Evolutionary conservation across 2,888 invertebrate genomes (phyloP), one percentile per base, ranked within the genome.

Genomic region (Agrochola macilenta): DNA sequence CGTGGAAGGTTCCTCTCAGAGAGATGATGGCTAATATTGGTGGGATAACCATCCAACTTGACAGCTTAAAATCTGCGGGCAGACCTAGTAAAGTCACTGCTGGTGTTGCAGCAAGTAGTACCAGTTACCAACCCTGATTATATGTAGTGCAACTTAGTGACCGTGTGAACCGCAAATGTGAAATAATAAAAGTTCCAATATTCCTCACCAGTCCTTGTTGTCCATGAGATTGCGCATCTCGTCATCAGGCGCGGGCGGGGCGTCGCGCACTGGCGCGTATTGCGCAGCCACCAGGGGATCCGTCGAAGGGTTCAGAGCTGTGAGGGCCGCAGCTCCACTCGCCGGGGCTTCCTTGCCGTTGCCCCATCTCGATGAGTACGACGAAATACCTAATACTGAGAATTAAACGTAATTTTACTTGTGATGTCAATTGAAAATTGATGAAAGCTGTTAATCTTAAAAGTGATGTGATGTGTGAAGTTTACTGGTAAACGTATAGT

Each of bases 141-240:
- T 52, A 7, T 52, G 49, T 14, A 76, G n/a, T 46, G 30, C 23
- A 77, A 39, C 43, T 30, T 43, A 49, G 23, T 17, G 52, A 30
- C 8, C 14, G 17, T 20, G 26, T 43, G 12, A 43, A 61, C 3
- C 20, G 52, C 11, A 57, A 26, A 9, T 52, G 5, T 4, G 14
- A 49, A 35, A 58, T 35, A 30, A 35, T 39, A 30, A 71, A 57
- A 60, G 11, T 35, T 20, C 20, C 0, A 65, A 52, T 39, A 14
- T 35, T 69, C 17, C 88, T 95, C 93, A 98, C 98, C 97, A 97
- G 90, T 98, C 98, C 94, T 98, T 98, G 93, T 97, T 97, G 90
- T 98, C 98, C 98, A 98, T 98, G 90, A 98, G 96, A 93, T 98
- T 98, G 91, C 98, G 97, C 92, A 98, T 97, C 91, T 98, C 98